Percentiles rank a stretch among this genome's conserved stretches.
phyloP scores from a whole-genome alignment of 1,140 invertebrate genomes.

The Macrobrachium nipponense region DNA sequence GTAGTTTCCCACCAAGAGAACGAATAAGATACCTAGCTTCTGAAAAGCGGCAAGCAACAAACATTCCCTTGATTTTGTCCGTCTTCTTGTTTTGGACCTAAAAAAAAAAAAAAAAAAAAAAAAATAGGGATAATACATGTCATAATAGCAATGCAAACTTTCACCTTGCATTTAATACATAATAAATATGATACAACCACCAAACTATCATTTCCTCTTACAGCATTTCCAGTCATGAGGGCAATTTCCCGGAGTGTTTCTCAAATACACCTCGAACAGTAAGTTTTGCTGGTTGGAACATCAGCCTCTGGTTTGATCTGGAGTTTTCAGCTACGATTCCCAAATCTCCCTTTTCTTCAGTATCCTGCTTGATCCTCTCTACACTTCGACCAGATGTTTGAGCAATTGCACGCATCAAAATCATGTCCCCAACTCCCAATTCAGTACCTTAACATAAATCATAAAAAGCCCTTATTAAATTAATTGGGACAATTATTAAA shows the following conservation, averaged over 20 bases:
- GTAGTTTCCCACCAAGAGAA: constrained; percentile 91
- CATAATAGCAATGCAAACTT: too few relatives aligned
- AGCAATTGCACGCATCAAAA: constrained; percentile 94
- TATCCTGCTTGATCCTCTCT: constrained; percentile 87
- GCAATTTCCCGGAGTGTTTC: constrained; percentile 94
- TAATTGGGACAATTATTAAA: not conserved
- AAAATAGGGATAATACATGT: too few relatives aligned
- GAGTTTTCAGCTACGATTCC: constrained; percentile 94
- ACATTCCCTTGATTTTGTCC: constrained; percentile 89
- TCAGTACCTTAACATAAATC: constrained; percentile 77
- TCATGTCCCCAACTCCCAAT: constrained; percentile 92
- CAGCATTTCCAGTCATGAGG: constrained; percentile 82
- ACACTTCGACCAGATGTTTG: constrained; percentile 89
- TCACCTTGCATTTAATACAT: too few relatives aligned
- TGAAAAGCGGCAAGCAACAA: constrained; percentile 90
- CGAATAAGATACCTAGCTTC: constrained; percentile 95
- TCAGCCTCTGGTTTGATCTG: constrained; percentile 87
- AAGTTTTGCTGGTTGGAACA: constrained; percentile 76
- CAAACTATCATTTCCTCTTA: constrained; percentile 68
- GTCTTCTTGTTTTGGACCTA: constrained; percentile 89
- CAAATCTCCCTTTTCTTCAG: constrained; percentile 85
- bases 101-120: too few relatives aligned
- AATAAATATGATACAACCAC: not conserved
- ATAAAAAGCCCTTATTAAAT: not conserved
- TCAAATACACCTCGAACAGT: constrained; percentile 79